A percentile compares a stretch with the other conserved stretches of the same genome.
Conservation (phyloP, 2,113 vertebrate genomes). For the Hyla sarda region DNA sequence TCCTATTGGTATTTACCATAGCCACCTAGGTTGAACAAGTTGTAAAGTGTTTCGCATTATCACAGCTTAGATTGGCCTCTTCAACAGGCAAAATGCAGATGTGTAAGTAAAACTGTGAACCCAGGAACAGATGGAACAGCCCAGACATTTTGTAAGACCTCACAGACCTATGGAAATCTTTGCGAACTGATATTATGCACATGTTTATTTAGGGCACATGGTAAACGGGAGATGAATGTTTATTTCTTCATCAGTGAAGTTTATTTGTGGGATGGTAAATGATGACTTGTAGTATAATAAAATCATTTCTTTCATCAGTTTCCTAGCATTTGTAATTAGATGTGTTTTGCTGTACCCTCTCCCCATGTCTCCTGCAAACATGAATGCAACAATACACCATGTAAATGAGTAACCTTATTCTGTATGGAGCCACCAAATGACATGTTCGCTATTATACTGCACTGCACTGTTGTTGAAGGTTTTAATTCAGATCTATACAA, state of each 20-base stretch:
- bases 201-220: neutral
- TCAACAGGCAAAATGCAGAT: neutral
- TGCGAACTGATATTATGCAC: neutral
- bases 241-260: neutral
- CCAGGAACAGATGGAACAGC: neutral
- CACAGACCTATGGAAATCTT: neutral
- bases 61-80: neutral
- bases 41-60: neutral
- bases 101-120: neutral
- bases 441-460: neutral
- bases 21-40: neutral
- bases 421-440: constrained; percentile 11
- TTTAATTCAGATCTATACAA: neutral
- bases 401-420: neutral
- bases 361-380: neutral
- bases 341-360: neutral
- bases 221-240: constrained; percentile 1
- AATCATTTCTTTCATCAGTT: neutral
- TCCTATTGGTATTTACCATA: neutral
- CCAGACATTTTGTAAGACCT: neutral
- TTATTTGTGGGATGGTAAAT: constrained; percentile 9
- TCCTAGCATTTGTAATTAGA: constrained; percentile 12
- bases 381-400: constrained; percentile 11
- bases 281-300: constrained; percentile 17
- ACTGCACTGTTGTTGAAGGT: neutral